Evolutionary conservation across 2,888 invertebrate species (phyloP).

Genomic region (Microctonus brassicae): DNA sequence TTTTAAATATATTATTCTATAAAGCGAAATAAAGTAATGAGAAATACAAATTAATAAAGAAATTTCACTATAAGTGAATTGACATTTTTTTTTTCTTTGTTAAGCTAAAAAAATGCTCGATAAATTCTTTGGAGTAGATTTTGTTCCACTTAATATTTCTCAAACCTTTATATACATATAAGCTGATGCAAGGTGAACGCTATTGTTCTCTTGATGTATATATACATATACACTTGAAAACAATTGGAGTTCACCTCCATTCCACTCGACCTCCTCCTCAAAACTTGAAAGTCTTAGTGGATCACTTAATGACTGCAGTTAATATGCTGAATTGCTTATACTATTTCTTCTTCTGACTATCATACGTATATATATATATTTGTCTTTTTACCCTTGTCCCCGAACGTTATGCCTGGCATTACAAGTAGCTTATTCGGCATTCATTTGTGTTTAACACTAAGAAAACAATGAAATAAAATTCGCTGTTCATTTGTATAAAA

Average conservation of each 20-base stretch:
- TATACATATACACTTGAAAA: not conserved
- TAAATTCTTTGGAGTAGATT: not conserved
- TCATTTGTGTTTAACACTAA: not conserved
- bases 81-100: not conserved
- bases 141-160: not conserved
- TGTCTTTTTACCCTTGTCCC: not conserved
- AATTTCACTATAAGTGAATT: not conserved
- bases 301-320: constrained; percentile 19
- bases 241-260: not conserved
- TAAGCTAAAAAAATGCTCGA: no score
- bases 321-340: constrained; percentile 26
- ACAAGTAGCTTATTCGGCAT: not conserved
- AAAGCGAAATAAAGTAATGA: not conserved
- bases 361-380: no score
- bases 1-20: not conserved
- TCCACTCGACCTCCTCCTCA: constrained; percentile 18
- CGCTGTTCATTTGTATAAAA: not conserved
- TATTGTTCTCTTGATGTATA: not conserved
- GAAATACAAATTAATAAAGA: not conserved
- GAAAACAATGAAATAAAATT: not conserved
- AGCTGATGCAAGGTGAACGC: no score
- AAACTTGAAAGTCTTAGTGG: constrained; percentile 16
- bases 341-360: not conserved
- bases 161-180: not conserved
- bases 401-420: not conserved